These are phyloP conservation scores for Molossus molossus DNA, from an alignment of 2,797 vertebrate species.

Conservation along the genomic window DNA sequence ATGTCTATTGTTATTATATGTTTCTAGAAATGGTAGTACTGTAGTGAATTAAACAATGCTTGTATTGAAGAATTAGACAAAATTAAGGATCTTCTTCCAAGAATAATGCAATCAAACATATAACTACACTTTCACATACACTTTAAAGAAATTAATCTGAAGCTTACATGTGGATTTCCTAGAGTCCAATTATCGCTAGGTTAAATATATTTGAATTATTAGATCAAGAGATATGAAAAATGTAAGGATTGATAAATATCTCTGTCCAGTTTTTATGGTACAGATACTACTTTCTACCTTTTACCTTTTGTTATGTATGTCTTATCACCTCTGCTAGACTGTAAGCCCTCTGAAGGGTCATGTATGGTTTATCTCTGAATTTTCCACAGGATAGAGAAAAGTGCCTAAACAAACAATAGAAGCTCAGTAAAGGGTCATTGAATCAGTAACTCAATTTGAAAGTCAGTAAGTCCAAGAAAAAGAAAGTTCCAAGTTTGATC, in stretches of 20 bases:
- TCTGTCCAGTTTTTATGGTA: constrained; percentile 9
- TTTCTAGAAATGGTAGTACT: constrained; percentile 58
- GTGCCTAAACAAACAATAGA: not conserved
- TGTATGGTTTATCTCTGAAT: constrained; percentile 54
- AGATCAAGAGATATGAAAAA: not conserved
- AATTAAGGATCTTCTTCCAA: constrained; percentile 48
- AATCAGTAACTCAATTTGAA: constrained; percentile 33
- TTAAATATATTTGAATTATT: constrained; percentile 53
- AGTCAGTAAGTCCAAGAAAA: constrained; percentile 38
- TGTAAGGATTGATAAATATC: constrained; percentile 12
- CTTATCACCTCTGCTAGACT: constrained; percentile 31
- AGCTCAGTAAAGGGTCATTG: not conserved
- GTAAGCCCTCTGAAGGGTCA: constrained; percentile 11
- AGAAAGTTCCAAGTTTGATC: constrained; percentile 49
- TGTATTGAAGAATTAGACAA: constrained; percentile 72
- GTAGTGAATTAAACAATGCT: constrained; percentile 34
- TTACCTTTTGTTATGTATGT: constrained; percentile 12
- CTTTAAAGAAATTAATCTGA: constrained; percentile 53
- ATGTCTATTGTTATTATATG: constrained; percentile 51
- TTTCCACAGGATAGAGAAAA: constrained; percentile 50
- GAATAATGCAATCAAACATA: constrained; percentile 63
- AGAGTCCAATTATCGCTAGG: not conserved
- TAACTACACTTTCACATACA: constrained; percentile 25
- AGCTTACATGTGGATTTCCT: constrained; percentile 51
- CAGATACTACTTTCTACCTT: constrained; percentile 28